Conservation (phyloP, 1,140 invertebrate genomes). For the Megalopta genalis region DNA sequence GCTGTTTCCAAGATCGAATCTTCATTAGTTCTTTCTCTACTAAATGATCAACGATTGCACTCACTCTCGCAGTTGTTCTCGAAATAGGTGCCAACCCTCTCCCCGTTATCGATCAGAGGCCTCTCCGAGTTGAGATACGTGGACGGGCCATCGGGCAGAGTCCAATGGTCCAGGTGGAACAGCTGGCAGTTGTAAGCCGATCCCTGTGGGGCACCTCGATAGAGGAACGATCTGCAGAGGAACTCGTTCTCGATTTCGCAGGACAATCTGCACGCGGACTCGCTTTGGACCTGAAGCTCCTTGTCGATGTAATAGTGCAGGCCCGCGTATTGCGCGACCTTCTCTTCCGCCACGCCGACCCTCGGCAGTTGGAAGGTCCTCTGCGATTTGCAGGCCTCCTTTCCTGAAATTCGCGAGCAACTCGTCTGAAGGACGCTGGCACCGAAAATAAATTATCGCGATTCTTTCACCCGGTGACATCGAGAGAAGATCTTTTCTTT, state of each 20-base stretch:
- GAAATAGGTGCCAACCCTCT: conserved; percentile 92
- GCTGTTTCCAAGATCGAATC: no score
- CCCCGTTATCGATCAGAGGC: conserved; percentile 94
- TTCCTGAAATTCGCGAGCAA: conserved; percentile 74
- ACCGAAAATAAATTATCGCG: no score
- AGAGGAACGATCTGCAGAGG: conserved; percentile 94
- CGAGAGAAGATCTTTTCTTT: no score
- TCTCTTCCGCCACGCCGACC: conserved; percentile 93
- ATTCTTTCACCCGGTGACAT: no score
- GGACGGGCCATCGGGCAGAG: conserved; percentile 93
- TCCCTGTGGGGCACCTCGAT: conserved; percentile 87
- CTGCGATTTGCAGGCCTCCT: conserved; percentile 90
- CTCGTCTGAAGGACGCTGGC: no score
- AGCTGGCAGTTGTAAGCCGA: conserved; percentile 93
- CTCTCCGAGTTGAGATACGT: conserved; percentile 93
- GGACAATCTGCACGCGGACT: conserved; percentile 91
- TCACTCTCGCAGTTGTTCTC: conserved; percentile 93
- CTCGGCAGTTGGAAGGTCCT: conserved; percentile 89
- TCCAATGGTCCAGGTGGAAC: conserved; percentile 95
- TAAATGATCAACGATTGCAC: conserved; percentile 3
- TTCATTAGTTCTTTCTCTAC: no score
- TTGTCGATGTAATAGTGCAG: conserved; percentile 96
- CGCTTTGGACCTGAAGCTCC: conserved; percentile 90
- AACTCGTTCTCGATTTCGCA: conserved; percentile 97
- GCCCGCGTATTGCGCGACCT: conserved; percentile 93